phyloP scores from a whole-genome alignment of 1,140 invertebrate genomes.

The Patella vulgata region DNA sequence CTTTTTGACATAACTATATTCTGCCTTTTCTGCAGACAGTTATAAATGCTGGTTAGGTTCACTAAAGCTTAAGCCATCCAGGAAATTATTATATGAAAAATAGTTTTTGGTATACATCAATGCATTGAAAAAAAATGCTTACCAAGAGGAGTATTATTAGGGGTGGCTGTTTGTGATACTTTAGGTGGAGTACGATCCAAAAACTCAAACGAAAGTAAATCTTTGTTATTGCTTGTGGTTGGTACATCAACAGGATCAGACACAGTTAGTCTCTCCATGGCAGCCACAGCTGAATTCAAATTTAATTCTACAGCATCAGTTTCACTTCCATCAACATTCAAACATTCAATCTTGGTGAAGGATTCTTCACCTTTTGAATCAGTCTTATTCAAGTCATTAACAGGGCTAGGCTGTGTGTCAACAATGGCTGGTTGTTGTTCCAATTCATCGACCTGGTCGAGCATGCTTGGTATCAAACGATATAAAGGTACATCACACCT shows the following conservation, averaged over 20 bases:
- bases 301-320: slow-evolving; percentile 10
- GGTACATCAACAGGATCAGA: background rate
- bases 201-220: slow-evolving; percentile 45
- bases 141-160: slow-evolving; percentile 44
- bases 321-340: too few relatives aligned
- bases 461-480: slow-evolving; percentile 2
- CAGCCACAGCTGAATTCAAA: slow-evolving; percentile 17
- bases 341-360: too few relatives aligned
- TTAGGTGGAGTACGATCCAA: slow-evolving; percentile 21
- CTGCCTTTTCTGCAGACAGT: too few relatives aligned
- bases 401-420: too few relatives aligned
- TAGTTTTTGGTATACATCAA: too few relatives aligned
- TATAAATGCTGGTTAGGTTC: too few relatives aligned
- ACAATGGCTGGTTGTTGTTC: background rate
- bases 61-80: too few relatives aligned
- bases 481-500: slow-evolving; percentile 4
- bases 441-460: background rate
- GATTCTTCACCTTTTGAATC: background rate
- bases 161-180: slow-evolving; percentile 37
- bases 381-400: too few relatives aligned
- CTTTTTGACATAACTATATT: too few relatives aligned
- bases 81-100: too few relatives aligned
- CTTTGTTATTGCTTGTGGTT: slow-evolving; percentile 13
- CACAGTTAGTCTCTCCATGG: slow-evolving; percentile 17
- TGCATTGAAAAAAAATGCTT: too few relatives aligned